Percentiles rank a stretch among this genome's conserved stretches.
Conservation (phyloP, 2,888 invertebrate species). For the Girardia tigrina region DNA sequence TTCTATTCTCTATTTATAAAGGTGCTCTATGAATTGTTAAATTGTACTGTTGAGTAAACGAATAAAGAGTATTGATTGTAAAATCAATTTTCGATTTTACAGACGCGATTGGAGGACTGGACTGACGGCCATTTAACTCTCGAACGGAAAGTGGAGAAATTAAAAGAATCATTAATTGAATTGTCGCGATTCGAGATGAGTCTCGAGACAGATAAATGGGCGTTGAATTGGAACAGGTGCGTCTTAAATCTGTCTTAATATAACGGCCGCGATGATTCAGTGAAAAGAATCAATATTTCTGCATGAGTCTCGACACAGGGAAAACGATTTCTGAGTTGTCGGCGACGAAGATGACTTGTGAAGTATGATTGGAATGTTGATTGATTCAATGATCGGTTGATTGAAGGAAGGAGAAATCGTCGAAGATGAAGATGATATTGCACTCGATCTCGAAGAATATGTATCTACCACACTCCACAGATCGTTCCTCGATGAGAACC, state of each 20-base stretch:
- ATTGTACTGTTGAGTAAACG: too few species aligned
- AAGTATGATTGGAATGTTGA: not conserved
- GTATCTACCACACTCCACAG: not conserved
- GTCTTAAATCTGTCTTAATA: not conserved
- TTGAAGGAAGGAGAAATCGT: not conserved
- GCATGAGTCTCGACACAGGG: not conserved
- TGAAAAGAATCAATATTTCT: slow-evolving; percentile 15
- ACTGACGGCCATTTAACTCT: not conserved
- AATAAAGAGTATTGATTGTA: too few species aligned
- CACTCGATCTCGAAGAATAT: not conserved
- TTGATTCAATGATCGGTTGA: not conserved
- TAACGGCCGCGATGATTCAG: too few species aligned
- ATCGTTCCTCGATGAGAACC: not conserved
- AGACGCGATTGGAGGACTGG: not conserved
- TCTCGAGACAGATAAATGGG: not conserved
- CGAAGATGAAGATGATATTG: slow-evolving; percentile 8
- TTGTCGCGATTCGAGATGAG: not conserved
- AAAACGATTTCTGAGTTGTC: not conserved
- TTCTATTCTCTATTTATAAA: too few species aligned
- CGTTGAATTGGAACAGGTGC: not conserved
- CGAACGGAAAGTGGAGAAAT: not conserved
- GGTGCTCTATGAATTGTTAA: too few species aligned
- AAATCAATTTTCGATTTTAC: too few species aligned
- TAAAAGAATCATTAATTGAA: not conserved
- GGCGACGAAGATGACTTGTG: not conserved